A percentile compares a stretch with the other conserved stretches of the same genome.
Evolutionary conservation across 2,113 vertebrate genomes (phyloP).

Genomic region (Neofelis nebulosa): DNA sequence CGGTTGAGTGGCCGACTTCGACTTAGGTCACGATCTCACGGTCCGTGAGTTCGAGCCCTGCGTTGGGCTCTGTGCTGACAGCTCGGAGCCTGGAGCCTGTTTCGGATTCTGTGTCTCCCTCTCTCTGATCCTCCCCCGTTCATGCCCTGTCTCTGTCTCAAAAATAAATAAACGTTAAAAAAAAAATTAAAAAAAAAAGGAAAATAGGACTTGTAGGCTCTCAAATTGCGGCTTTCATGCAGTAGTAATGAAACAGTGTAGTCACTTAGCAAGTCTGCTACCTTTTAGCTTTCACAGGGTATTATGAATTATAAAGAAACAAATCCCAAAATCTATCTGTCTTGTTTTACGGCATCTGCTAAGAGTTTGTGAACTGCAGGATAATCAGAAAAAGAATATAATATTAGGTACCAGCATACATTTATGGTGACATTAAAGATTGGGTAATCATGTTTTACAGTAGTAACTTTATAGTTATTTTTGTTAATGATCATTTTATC

Average conservation of each 20-base stretch:
- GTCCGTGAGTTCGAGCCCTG: too few species aligned
- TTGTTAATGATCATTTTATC: slow-evolving; percentile 30
- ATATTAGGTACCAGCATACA: neutral
- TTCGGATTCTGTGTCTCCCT: too few species aligned
- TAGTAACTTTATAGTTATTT: slow-evolving; percentile 54
- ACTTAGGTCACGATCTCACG: too few species aligned
- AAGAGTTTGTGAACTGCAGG: slow-evolving; percentile 27
- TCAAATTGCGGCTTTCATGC: slow-evolving; percentile 79
- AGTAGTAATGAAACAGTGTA: slow-evolving; percentile 74
- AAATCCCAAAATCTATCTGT: neutral
- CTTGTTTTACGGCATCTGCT: slow-evolving; percentile 51
- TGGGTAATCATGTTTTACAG: neutral
- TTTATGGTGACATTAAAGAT: slow-evolving; percentile 59
- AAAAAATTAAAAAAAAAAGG: neutral
- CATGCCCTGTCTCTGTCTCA: too few species aligned
- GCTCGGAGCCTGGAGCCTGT: too few species aligned
- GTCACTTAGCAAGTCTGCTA: slow-evolving; percentile 72
- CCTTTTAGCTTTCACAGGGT: slow-evolving; percentile 67
- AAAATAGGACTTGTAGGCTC: slow-evolving; percentile 61
- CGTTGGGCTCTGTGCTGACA: too few species aligned
- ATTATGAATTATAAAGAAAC: slow-evolving; percentile 64
- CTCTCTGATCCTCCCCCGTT: too few species aligned
- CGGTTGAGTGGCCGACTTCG: too few species aligned
- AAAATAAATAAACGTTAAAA: too few species aligned
- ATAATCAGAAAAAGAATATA: slow-evolving; percentile 56